phyloP scores from a whole-genome alignment of 1,140 invertebrate genomes.

The Bombus pyrosoma region DNA sequence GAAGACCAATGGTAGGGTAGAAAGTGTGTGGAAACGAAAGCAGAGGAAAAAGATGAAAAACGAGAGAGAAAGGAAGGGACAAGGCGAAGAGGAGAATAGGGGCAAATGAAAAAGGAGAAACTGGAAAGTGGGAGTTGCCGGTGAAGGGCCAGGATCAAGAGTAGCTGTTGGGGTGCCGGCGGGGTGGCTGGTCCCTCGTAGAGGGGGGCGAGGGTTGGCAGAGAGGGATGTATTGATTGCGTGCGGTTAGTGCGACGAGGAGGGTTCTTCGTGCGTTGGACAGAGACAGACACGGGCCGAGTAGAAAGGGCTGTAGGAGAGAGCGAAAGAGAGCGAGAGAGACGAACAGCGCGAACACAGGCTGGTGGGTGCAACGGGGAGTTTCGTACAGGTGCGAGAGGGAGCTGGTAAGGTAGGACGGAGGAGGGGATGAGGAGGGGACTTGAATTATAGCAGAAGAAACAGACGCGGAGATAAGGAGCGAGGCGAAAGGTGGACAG shows the following conservation, averaged over 20 bases:
- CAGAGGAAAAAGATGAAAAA: neutral
- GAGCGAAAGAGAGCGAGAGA: neutral
- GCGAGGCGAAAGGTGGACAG: neutral
- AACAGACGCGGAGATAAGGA: conserved; percentile 28
- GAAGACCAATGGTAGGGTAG: neutral
- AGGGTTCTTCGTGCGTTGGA: neutral
- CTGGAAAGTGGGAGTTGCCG: neutral
- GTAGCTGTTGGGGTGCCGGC: conserved; percentile 38
- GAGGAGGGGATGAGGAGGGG: neutral
- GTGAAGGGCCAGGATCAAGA: conserved; percentile 54
- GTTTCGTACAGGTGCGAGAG: conserved; percentile 24
- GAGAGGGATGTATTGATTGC: conserved; percentile 78
- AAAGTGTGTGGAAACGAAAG: neutral
- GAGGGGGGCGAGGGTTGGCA: conserved; percentile 27
- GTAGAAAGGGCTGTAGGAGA: too few relatives aligned
- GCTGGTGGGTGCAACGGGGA: neutral
- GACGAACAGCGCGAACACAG: neutral
- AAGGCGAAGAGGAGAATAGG: neutral
- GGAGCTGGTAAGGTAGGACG: neutral
- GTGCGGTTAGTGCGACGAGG: conserved; percentile 64
- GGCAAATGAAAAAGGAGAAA: neutral
- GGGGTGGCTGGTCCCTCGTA: neutral
- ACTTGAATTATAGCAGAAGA: conserved; percentile 44
- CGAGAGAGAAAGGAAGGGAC: neutral
- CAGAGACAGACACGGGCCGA: conserved; percentile 14